These are phyloP conservation scores for Tyria jacobaeae DNA, from an alignment of 2,888 invertebrate genomes.

Conservation along the genomic window DNA sequence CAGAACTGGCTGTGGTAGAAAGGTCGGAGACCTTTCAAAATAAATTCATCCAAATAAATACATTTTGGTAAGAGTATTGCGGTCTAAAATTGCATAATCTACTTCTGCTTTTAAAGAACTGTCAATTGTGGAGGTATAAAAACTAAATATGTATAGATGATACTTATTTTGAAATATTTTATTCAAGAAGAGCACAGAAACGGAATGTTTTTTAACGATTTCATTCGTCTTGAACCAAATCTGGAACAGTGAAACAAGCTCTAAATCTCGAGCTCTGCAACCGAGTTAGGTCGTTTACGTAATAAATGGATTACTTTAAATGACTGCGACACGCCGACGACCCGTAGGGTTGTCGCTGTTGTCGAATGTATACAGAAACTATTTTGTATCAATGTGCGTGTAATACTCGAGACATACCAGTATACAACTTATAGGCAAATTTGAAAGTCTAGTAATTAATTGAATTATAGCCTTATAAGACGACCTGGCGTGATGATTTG, in stretches of 20 bases:
- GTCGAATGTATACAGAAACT: conserved; percentile 21
- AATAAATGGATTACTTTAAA: conserved; percentile 54
- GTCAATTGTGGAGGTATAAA: conserved; percentile 8
- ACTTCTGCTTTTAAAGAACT: background rate
- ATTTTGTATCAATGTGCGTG: conserved; percentile 1
- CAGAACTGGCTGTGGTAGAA: no score
- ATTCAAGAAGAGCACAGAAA: conserved; percentile 38
- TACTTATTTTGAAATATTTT: conserved; percentile 27
- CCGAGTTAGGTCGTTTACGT: conserved; percentile 51
- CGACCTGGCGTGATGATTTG: no score
- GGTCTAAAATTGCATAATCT: background rate
- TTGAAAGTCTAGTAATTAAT: background rate
- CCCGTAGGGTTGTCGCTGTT: conserved; percentile 40
- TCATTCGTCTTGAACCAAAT: conserved; percentile 39
- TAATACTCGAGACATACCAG: background rate
- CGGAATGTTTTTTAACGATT: conserved; percentile 31
- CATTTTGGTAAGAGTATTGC: background rate
- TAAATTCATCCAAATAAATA: no score
- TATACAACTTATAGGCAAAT: background rate
- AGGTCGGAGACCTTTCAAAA: no score
- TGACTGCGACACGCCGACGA: conserved; percentile 46
- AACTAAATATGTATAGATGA: no score
- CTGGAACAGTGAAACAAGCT: conserved; percentile 43
- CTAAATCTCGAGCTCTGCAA: conserved; percentile 46
- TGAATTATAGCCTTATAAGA: no score